Conservation (phyloP, 92 coral and sea anemone genomes). For the Meandrina meandrites region DNA sequence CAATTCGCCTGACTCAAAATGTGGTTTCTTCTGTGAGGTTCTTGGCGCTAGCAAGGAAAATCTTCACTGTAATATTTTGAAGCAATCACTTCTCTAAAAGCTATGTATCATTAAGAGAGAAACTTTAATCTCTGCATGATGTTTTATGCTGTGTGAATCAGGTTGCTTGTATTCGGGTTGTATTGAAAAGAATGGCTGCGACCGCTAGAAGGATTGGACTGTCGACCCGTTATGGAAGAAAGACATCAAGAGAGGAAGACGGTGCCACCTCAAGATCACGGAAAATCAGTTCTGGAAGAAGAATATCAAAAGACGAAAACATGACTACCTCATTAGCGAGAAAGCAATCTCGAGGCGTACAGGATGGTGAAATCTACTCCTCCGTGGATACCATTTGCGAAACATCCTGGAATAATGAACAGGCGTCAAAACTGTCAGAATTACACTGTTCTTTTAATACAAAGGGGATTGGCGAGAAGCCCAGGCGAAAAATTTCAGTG, state of each 20-base stretch:
- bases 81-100: background rate
- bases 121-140: background rate
- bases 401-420: slow-evolving; percentile 35
- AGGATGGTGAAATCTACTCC: slow-evolving; percentile 30
- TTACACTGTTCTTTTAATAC: background rate
- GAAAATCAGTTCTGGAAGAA: slow-evolving; percentile 28
- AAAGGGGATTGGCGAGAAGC: background rate
- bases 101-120: background rate
- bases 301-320: slow-evolving; percentile 25
- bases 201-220: slow-evolving; percentile 44
- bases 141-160: no score
- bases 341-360: slow-evolving; percentile 16
- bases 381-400: slow-evolving; percentile 27
- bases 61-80: background rate
- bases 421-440: slow-evolving; percentile 30
- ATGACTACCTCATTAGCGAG: background rate
- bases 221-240: slow-evolving; percentile 29
- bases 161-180: no score
- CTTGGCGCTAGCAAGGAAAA: background rate
- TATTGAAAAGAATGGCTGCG: slow-evolving; percentile 17
- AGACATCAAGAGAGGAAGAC: slow-evolving; percentile 41
- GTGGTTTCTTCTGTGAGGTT: background rate
- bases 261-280: background rate
- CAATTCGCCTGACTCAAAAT: background rate
- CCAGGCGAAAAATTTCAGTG: slow-evolving; percentile 52